These are phyloP conservation scores for Acanthochromis polyacanthus DNA, from an alignment of 2,113 vertebrate genomes.

Conservation along the genomic window DNA sequence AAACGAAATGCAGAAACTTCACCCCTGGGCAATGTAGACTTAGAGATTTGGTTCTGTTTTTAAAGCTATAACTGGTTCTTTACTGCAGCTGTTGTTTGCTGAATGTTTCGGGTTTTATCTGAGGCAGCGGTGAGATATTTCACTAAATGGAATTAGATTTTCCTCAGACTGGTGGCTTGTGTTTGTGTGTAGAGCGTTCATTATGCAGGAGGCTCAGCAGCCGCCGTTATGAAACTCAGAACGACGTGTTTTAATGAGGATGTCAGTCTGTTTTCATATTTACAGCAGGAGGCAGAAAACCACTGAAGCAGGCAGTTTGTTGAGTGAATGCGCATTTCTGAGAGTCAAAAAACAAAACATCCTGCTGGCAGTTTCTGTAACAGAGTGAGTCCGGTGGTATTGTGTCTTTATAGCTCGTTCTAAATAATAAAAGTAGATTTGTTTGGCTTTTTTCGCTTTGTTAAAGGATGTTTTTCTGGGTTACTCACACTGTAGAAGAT, in stretches of 20 bases:
- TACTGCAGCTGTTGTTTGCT: background rate
- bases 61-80: background rate
- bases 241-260: background rate
- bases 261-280: constrained; percentile 5
- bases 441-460: no score
- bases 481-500: no score
- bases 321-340: background rate
- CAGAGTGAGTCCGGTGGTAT: no score
- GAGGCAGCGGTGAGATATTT: constrained; percentile 15
- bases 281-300: constrained; percentile 30
- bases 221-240: constrained; percentile 1
- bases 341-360: no score
- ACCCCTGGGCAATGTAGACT: background rate
- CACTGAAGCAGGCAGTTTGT: constrained; percentile 18
- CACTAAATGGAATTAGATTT: constrained; percentile 28
- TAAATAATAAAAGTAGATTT: no score
- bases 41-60: background rate
- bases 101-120: background rate
- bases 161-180: constrained; percentile 8
- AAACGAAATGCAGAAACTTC: background rate
- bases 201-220: background rate
- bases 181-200: constrained; percentile 5
- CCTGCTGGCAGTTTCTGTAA: no score
- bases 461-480: no score
- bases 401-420: no score